Percentiles rank a stretch among this genome's conserved stretches.
phyloP scores from a whole-genome alignment of 2,888 invertebrate species.

The Resseliella maxima region DNA sequence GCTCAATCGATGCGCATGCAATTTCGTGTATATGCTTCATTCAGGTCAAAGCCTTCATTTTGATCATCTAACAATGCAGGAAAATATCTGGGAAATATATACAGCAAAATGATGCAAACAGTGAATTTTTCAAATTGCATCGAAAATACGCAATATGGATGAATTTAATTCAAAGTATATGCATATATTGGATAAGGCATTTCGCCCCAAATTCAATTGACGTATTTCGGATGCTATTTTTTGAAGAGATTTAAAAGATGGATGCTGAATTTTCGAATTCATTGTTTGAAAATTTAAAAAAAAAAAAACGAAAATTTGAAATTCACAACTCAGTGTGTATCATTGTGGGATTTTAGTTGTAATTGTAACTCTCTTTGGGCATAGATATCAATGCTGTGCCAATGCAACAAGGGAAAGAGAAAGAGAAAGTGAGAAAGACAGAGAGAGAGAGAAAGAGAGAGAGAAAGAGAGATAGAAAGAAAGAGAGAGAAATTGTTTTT shows the following conservation, averaged over 20 bases:
- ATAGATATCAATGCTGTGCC: background rate
- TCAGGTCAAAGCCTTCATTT: background rate
- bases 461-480: too few species aligned
- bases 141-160: background rate
- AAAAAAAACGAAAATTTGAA: too few species aligned
- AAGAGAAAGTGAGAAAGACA: too few species aligned
- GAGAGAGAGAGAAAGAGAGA: too few species aligned
- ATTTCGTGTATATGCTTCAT: background rate
- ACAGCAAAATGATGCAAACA: background rate
- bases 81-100: background rate
- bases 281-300: background rate
- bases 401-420: background rate
- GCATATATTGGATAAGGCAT: too few species aligned
- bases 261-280: too few species aligned
- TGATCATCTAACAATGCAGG: background rate
- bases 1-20: background rate
- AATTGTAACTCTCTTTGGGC: background rate
- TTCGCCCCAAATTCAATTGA: too few species aligned
- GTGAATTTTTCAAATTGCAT: background rate
- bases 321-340: background rate
- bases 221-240: too few species aligned
- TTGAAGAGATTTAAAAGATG: too few species aligned
- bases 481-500: background rate
- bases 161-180: too few species aligned
- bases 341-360: background rate